A percentile compares a stretch with the other conserved stretches of the same genome.
Conservation (phyloP, 1,140 invertebrate species). For the Radopholus similis region DNA sequence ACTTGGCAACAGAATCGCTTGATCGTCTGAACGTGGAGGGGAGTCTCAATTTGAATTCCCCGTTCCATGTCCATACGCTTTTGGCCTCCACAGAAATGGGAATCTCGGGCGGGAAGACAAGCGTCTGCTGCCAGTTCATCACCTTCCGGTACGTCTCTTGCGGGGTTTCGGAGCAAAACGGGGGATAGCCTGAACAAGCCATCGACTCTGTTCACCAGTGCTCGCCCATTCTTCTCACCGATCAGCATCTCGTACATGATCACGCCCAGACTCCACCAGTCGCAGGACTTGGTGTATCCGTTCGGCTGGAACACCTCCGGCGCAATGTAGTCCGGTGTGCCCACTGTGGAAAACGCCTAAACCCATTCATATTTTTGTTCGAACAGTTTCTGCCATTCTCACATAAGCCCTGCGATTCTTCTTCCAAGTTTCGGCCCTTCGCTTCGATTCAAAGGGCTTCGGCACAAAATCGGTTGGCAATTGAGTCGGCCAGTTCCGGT, state of each 20-base stretch:
- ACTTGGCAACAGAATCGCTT: constrained; percentile 85
- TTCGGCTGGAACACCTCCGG: constrained; percentile 93
- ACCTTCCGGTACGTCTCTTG: constrained; percentile 99
- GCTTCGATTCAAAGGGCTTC: constrained; percentile 89
- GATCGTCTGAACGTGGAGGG: constrained; percentile 61
- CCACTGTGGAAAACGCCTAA: constrained; percentile 80
- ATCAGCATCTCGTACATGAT: constrained; percentile 99
- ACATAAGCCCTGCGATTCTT: constrained; percentile 83
- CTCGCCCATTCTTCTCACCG: constrained; percentile 64
- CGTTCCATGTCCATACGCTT: constrained; percentile 54
- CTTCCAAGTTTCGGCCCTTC: constrained; percentile 96
- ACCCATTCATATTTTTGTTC: not conserved
- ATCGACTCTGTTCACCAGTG: constrained; percentile 5
- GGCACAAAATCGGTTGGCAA: constrained; percentile 56
- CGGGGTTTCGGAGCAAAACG: constrained; percentile 97
- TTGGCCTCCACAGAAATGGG: constrained; percentile 82
- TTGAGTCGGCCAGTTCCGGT: constrained; percentile 85
- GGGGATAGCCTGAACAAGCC: constrained; percentile 78
- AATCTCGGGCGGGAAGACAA: constrained; percentile 96
- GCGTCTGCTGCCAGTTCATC: constrained; percentile 96
- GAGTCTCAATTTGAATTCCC: not conserved
- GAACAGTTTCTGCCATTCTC: constrained; percentile 59
- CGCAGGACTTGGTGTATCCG: constrained; percentile 91
- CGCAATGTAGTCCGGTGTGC: constrained; percentile 99
- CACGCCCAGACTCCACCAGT: constrained; percentile 99